Evolutionary conservation across 1,140 invertebrate genomes (phyloP), one percentile per base, ranked within the genome.

Genomic region (Neomicropteryx cornuta): DNA sequence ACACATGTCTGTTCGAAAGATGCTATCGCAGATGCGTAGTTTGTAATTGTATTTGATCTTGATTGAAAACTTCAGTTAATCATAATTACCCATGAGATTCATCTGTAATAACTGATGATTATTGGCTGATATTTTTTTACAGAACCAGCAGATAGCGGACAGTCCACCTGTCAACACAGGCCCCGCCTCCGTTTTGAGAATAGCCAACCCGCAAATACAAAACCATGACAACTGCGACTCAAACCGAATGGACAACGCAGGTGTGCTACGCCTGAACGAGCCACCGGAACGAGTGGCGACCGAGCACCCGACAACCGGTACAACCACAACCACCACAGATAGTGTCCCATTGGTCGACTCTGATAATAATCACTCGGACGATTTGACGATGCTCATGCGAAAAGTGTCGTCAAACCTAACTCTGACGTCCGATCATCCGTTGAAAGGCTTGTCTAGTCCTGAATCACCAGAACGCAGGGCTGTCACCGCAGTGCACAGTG

Each of bases 361-460:
- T 8, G 24, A 8, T 8, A 30, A 21, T 38, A 30, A 38, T 32
- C 19, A 21, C 14, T 18, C 19, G 3, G 23, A 18, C 31, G 14
- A 5, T 20, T 20, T 14, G n/a, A n/a, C n/a, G n/a, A n/a, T n/a
- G n/a, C n/a, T n/a, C n/a, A n/a, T 36, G 10, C 45, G 42, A 14
- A 33, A 39, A 38, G 31, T 47, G 8, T 38, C 43, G 8, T 45
- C 43, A 2, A 47, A 42, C 3, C 32, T 47, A 10, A 47, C 46
- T 2, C 29, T 47, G 16, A 47, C 46, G 5, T 42, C 44, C 33
- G 43, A 47, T 40, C 46, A 47, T 43, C 46, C 46, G 1, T 36
- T 47, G 21, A 47, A 44, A 43, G 37, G 40, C 13, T 29, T 47
- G n/a, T 47, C 46, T 1, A 47, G 46, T 40, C 46, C 46, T 4